Evolutionary conservation across 1,140 invertebrate species (phyloP), one percentile per base, ranked within the genome.

Genomic region (Tetramorium alpestre): DNA sequence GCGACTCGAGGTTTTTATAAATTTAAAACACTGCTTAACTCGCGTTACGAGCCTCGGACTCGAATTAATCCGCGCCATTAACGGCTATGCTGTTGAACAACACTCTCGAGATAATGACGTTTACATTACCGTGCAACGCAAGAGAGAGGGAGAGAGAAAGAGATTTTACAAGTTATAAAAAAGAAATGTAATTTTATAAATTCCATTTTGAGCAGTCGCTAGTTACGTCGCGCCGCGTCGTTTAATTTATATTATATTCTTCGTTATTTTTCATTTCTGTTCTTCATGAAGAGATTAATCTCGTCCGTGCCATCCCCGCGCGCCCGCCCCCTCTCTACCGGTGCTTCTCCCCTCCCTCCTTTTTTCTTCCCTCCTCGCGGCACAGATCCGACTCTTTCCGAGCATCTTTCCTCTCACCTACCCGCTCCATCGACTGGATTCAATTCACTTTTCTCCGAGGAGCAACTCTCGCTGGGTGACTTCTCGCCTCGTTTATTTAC

Each of bases 221-320:
- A 28, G 62, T 62, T 69, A 3, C 49, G 75, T 70, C 58, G 67
- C 77, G 44, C 62, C 49, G 56, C 22, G 28, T 56, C 41, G 67
- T 60, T 90, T 90, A 90, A 90, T 89, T 90, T 89, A 90, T 89
- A 89, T 87, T 87, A 87, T 89, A 89, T 89, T 78, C 77, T 77
- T 77, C 56, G 62, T 89, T 90, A 90, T 90, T 90, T 90, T 87
- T 90, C 65, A 62, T 75, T 77, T 77, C 77, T 44, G 18, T 38
- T 67, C 60, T 44, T 47, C 22, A n/a, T 60, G 58, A 58, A 80
- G 70, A 89, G 87, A 89, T 89, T 89, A 86, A 89, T 86, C 75
- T 84, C 80, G 33, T 8, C 16, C 67, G 13, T 54, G 28, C 84
- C 28, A 10, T 22, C 41, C 33, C 44, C 38, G n/a, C 25, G 38